Percentiles rank a stretch among this genome's conserved stretches.
These are phyloP conservation scores for Phoxinus dragarum DNA, from an alignment of 2,797 vertebrate genomes.

Conservation along the genomic window DNA sequence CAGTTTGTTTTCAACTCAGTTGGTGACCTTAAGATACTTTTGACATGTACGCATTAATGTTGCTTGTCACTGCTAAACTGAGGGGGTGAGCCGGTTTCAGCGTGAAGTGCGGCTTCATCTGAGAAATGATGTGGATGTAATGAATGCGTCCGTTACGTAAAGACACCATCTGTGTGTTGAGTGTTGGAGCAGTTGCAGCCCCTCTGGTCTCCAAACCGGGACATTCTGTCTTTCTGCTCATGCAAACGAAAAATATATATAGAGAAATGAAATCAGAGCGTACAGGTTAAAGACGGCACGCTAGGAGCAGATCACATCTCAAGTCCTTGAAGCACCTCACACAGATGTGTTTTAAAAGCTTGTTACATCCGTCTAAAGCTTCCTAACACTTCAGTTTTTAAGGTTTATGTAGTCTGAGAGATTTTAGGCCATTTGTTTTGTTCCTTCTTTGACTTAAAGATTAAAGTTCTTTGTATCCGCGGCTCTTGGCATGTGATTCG, in stretches of 20 bases:
- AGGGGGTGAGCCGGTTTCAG: conserved; percentile 1
- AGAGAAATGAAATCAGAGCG: conserved; percentile 14
- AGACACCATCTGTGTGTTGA: conserved; percentile 64
- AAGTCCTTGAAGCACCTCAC: conserved; percentile 8
- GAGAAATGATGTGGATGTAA: conserved; percentile 57
- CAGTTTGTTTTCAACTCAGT: neutral
- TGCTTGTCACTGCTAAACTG: conserved; percentile 14
- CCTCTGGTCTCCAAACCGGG: conserved; percentile 53
- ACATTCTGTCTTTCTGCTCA: conserved; percentile 49
- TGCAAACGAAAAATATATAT: conserved; percentile 26
- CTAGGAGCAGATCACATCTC: conserved; percentile 8
- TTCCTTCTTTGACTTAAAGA: neutral
- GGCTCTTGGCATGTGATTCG: conserved; percentile 10
- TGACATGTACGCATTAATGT: neutral
- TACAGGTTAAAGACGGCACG: neutral
- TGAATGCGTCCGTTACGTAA: conserved; percentile 58
- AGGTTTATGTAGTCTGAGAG: neutral
- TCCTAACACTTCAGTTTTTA: neutral
- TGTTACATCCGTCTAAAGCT: neutral
- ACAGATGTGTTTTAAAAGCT: conserved; percentile 17
- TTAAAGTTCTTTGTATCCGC: conserved; percentile 4
- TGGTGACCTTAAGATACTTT: conserved; percentile 4
- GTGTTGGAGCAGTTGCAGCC: conserved; percentile 57
- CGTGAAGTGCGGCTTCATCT: conserved; percentile 27
- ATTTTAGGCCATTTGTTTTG: neutral